Evolutionary conservation across 2,888 invertebrate genomes (phyloP), one percentile per base, ranked within the genome.

Genomic region (Lycocerus yunnanus): DNA sequence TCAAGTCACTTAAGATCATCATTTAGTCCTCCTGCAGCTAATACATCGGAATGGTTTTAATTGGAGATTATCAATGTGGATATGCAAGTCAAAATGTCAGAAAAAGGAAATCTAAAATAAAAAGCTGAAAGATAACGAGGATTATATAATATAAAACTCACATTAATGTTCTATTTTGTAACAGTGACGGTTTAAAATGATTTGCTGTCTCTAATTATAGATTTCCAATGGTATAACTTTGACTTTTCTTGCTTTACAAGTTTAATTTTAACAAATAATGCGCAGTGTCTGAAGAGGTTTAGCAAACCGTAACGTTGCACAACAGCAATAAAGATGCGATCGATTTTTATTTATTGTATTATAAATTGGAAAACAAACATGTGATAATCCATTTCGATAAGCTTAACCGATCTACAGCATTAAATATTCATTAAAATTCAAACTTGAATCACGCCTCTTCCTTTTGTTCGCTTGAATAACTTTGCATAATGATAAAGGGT

Each of bases 371-470:
- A 18, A 18, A 68, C 18, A 58, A 68, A 58, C 43, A 16, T 18
- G 68, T 10, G 59, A 68, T 68, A 58, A 68, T 68, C 68, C 18
- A 58, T 68, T 59, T 18, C 15, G 59, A 68, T 68, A 16, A 68
- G 21, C 58, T 18, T 59, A 58, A 58, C 68, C 58, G 68, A 58
- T 68, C 58, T 18, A 63, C 20, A 59, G 20, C 14, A 16, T 58
- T 58, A 15, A 58, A 58, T 68, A 68, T 68, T 68, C 68, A 68
- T 68, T 68, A 68, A 68, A 68, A 59, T 68, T 58, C 68, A 14
- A 68, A 15, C 59, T 20, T n/a, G 59, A 18, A 58, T 20, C 68
- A 68, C 68, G 58, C 68, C 68, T 68, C 59, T 68, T 68, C 68
- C 68, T 58, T 68, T 68, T 68, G 68, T 68, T 20, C 58, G 59